Percentiles rank a stretch among this genome's conserved stretches.
Evolutionary conservation across 2,113 vertebrate species (phyloP).

Genomic region (Cathartes aura): DNA sequence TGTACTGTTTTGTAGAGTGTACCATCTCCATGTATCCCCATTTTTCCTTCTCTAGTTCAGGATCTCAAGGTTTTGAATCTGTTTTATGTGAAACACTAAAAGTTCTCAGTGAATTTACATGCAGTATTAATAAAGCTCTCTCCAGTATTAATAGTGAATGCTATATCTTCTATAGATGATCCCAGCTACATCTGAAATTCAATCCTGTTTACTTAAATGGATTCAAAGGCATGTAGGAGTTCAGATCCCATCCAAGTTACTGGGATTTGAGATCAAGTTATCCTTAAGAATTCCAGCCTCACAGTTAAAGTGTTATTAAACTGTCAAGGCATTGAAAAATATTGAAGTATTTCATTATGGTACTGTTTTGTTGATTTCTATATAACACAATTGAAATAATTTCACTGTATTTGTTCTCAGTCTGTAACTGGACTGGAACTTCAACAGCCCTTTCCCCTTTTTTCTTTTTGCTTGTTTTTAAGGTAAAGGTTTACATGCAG

Average conservation of each 20-base stretch:
- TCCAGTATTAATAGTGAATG: neutral
- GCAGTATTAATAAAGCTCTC: neutral
- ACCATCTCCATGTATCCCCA: neutral
- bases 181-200: neutral
- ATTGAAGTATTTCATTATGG: neutral
- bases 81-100: neutral
- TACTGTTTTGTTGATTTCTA: neutral
- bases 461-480: neutral
- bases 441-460: neutral
- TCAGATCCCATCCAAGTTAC: neutral
- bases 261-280: neutral
- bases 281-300: neutral
- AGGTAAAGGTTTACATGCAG: neutral
- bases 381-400: neutral
- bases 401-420: neutral
- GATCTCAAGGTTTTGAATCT: neutral
- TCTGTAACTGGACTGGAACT: neutral
- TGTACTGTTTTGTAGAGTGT: neutral
- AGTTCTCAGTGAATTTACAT: neutral
- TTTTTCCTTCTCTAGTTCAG: neutral
- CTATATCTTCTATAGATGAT: neutral
- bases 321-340: neutral
- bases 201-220: neutral
- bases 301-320: neutral
- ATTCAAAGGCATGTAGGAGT: neutral